These are phyloP conservation scores for Orthonyx spaldingii DNA, from an alignment of 2,113 vertebrate species.

Conservation along the genomic window DNA sequence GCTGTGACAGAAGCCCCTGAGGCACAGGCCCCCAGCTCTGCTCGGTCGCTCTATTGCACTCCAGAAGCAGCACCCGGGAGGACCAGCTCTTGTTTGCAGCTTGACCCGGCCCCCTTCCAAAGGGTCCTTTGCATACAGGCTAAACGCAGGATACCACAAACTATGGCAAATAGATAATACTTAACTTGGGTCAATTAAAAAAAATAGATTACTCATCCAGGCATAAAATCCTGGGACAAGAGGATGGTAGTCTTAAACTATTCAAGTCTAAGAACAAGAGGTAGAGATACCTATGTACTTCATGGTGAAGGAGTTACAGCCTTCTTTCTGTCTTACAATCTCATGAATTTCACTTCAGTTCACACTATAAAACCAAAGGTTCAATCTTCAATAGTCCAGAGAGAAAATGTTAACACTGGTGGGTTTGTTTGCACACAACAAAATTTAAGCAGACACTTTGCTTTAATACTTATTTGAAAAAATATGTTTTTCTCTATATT, in stretches of 20 bases:
- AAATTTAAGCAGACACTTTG: not conserved
- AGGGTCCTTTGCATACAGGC: not conserved
- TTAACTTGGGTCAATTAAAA: not conserved
- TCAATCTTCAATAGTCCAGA: not conserved
- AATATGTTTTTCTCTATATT: not conserved
- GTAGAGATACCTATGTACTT: conserved; percentile 48
- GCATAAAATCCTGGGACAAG: not conserved
- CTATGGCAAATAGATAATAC: not conserved
- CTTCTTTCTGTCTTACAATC: conserved; percentile 18
- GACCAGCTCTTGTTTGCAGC: not conserved
- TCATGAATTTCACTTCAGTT: not conserved
- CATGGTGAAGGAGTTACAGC: conserved; percentile 32
- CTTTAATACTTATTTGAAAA: not conserved
- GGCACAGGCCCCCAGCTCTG: not conserved
- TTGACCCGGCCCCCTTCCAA: not conserved
- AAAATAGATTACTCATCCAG: not conserved
- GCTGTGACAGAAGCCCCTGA: not conserved
- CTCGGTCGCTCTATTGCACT: not conserved
- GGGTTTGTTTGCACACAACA: not conserved
- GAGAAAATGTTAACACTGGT: conserved; percentile 12
- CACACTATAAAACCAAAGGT: not conserved
- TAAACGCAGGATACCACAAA: not conserved
- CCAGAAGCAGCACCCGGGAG: not conserved
- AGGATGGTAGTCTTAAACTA: conserved; percentile 20
- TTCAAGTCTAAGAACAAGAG: conserved; percentile 59